Evolutionary conservation across 1,140 invertebrate species (phyloP), one percentile per base, ranked within the genome.

Genomic region (Microplitis demolitor): DNA sequence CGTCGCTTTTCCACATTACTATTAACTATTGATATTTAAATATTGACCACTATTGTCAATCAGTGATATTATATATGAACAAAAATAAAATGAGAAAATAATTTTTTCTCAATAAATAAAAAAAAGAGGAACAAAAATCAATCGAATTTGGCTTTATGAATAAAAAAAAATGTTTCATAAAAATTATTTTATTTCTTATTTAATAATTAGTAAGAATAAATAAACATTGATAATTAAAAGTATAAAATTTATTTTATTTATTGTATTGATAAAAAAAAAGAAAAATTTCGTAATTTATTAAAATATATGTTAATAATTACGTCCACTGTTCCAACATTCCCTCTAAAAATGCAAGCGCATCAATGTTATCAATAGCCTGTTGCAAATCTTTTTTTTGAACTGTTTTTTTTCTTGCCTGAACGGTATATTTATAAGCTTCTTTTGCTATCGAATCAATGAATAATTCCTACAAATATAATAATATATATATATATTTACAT

Each of bases 361-460:
- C 92, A 0, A 93, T 90, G 78, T 89, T 91, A 62, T 92, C 90
- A 69, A 95, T 90, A 14, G 91, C 91, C 67, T 89, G 86, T 78
- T 94, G 92, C 24, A 97, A 87, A 87, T 97, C 95, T 82, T 90
- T 90, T 82, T 93, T 95, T 71, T 93, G 91, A 33, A 97, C 83
- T 0, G 92, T 94, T 88, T 96, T 97, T 78, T 94, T 92, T 82
- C 95, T 96, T 13, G 90, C 88, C 78, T 91, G 90, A 1, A 86
- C 80, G 16, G 93, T 95, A 77, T 91, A 91, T 74, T 90, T 89
- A 77, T 91, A 93, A 3, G 94, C 90, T 89, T 96, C 95, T 79
- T 92, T 93, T 5, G 92, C 90, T 50, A 97, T 82, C 24, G 91
- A 91, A 81, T 95, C 91, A 35, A 97, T 90, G 83, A 97, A 97